These are phyloP conservation scores for Lochmaea crataegi DNA, from an alignment of 2,888 invertebrate species.

Conservation along the genomic window DNA sequence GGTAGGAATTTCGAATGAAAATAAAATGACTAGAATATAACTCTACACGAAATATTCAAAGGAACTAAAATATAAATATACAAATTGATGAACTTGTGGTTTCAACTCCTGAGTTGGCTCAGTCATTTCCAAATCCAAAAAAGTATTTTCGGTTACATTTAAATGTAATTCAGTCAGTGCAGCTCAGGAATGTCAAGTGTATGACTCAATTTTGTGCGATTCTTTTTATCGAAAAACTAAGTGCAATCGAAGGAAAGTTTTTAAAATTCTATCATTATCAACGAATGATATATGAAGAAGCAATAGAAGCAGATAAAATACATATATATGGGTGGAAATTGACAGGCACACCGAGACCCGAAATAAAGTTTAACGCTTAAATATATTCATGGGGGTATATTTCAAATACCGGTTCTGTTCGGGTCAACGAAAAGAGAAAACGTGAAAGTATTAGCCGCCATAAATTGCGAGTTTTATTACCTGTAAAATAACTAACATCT, in stretches of 20 bases:
- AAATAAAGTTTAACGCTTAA: not conserved
- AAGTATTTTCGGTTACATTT: too few relatives aligned
- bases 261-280: not conserved
- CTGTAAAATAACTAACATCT: not conserved
- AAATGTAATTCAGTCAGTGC: too few relatives aligned
- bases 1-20: too few relatives aligned
- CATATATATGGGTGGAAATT: not conserved
- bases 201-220: too few relatives aligned
- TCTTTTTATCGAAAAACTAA: not conserved
- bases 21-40: too few relatives aligned
- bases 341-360: not conserved
- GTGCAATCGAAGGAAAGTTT: not conserved
- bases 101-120: too few relatives aligned
- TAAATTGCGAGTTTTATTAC: slow-evolving; percentile 3
- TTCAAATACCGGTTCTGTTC: slow-evolving; percentile 4
- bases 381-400: slow-evolving; percentile 13
- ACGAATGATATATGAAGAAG: not conserved
- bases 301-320: not conserved
- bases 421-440: slow-evolving; percentile 5
- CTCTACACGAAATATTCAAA: too few relatives aligned
- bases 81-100: too few relatives aligned
- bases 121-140: too few relatives aligned
- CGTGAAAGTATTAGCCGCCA: not conserved
- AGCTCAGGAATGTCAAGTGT: too few relatives aligned
- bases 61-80: too few relatives aligned